A percentile compares a stretch with the other conserved stretches of the same genome.
Evolutionary conservation across 2,113 vertebrate genomes (phyloP).

Genomic region (Zapus hudsonius): DNA sequence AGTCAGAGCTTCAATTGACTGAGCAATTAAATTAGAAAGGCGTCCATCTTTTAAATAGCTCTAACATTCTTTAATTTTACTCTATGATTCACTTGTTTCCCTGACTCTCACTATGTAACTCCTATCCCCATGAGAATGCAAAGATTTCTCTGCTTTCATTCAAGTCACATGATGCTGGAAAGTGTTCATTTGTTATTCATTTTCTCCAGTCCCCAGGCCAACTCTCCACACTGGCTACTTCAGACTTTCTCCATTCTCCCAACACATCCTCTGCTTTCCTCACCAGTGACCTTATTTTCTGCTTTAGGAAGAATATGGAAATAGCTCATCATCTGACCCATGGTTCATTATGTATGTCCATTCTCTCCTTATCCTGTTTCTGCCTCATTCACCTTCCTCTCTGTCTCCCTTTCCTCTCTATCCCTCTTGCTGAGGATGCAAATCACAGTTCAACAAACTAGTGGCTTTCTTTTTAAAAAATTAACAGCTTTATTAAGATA

Average conservation of each 20-base stretch:
- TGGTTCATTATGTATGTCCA: neutral
- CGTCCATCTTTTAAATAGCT: neutral
- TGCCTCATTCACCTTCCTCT: neutral
- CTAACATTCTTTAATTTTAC: conserved; percentile 24
- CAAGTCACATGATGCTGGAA: neutral
- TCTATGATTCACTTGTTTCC: neutral
- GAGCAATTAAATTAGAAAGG: neutral
- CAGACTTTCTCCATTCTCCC: neutral
- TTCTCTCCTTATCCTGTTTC: neutral
- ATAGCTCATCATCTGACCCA: neutral
- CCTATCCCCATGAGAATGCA: neutral
- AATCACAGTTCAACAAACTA: neutral
- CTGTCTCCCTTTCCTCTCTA: neutral
- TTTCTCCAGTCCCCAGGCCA: neutral
- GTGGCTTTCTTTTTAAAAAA: neutral
- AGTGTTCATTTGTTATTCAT: neutral
- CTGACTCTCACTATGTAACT: neutral
- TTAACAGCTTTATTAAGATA: neutral
- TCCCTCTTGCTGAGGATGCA: neutral
- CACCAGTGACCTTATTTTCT: neutral
- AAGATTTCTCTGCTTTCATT: conserved; percentile 3
- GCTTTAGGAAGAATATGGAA: conserved; percentile 21
- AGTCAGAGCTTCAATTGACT: neutral
- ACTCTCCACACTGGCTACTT: neutral
- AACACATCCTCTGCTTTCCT: neutral